Conservation (phyloP, 2,888 invertebrate genomes). For the Apodemia zela region DNA sequence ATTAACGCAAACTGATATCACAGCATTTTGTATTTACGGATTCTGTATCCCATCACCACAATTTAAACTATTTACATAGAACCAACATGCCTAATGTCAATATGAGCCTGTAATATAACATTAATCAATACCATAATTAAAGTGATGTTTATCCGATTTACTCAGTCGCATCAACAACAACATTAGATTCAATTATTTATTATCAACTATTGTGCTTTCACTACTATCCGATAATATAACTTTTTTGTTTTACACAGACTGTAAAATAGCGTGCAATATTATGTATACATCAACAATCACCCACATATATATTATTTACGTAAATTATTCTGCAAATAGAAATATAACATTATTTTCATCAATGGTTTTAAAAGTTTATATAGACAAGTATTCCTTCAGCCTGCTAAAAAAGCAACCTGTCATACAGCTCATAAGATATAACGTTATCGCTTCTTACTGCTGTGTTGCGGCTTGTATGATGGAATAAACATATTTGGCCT, state of each 20-base stretch:
- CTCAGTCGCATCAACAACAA: constrained; percentile 64
- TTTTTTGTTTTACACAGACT: constrained; percentile 21
- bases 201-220: constrained; percentile 36
- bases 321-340: too few relatives aligned
- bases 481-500: too few relatives aligned
- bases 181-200: constrained; percentile 41
- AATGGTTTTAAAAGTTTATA: too few relatives aligned
- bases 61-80: constrained; percentile 43
- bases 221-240: constrained; percentile 51
- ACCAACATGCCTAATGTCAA: constrained; percentile 16
- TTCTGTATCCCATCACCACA: constrained; percentile 49
- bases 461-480: too few relatives aligned
- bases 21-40: constrained; percentile 67
- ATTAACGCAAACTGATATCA: constrained; percentile 72
- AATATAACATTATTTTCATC: too few relatives aligned
- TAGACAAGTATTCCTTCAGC: too few relatives aligned
- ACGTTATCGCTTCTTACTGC: too few relatives aligned
- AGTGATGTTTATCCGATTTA: constrained; percentile 21
- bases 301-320: too few relatives aligned
- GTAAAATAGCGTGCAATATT: constrained; percentile 24
- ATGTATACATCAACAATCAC: not conserved
- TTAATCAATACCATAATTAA: constrained; percentile 14
- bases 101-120: constrained; percentile 15
- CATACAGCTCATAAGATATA: too few relatives aligned
- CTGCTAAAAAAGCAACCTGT: too few relatives aligned